Evolutionary conservation across 1,140 invertebrate species (phyloP), one percentile per base, ranked within the genome.

Genomic region (Trichogramma pretiosum): DNA sequence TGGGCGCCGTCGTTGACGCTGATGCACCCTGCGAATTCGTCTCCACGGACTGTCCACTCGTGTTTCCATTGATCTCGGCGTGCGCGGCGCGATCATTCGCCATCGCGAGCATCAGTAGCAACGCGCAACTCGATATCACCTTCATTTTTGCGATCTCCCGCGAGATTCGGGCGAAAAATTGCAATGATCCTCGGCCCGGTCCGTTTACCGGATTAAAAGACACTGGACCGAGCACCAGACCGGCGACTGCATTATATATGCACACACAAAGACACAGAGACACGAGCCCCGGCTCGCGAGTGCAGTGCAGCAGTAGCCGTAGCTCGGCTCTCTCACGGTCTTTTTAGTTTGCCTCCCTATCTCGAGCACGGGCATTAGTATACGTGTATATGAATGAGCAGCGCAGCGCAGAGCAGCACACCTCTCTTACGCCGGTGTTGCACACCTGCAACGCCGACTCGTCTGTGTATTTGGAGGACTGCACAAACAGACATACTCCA

Each of bases 201-300:
- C 26, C 22, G 38, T 17, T 36, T 28, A 34, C 38, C 34, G 42
- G 38, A 50, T 33, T 32, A 35, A 13, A 37, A 41, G 32, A 54
- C 57, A 70, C 68, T 72, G 69, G 63, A 60, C 59, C 58, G 57
- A 58, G 41, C n/a, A n/a, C n/a, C 54, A 44, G 53, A 50, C 50
- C 42, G 50, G 52, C 58, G 62, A 56, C 66, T 67, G 64, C 63
- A 68, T 58, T 72, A 67, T 72, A 72, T 72, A 72, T 72, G n/a
- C n/a, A n/a, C n/a, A n/a, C n/a, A n/a, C n/a, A n/a, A n/a, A n/a
- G n/a, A n/a, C n/a, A n/a, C n/a, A n/a, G n/a, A n/a, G n/a, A n/a
- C n/a, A n/a, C n/a, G n/a, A n/a, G n/a, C n/a, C n/a, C n/a, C n/a
- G n/a, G n/a, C n/a, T n/a, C n/a, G n/a, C n/a, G n/a, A n/a, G n/a